A percentile compares a stretch with the other conserved stretches of the same genome.
Conservation (phyloP, 2,888 invertebrate genomes). For the Zelleria hepariella region DNA sequence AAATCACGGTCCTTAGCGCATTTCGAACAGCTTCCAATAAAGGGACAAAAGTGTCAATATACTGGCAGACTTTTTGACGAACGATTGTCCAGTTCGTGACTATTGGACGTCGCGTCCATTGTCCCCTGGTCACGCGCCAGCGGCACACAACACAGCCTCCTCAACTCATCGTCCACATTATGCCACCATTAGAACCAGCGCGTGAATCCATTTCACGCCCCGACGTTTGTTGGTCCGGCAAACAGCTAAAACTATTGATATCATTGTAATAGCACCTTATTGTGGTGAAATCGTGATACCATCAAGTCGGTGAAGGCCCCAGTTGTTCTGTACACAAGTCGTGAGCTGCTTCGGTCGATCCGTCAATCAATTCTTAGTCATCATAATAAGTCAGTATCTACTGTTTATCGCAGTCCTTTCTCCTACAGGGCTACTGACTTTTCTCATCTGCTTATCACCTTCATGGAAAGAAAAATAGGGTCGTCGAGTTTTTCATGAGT, state of each 20-base stretch:
- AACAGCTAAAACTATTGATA: neutral
- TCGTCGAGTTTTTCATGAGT: neutral
- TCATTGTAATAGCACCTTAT: neutral
- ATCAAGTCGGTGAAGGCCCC: neutral
- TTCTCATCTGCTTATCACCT: neutral
- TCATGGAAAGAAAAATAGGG: neutral
- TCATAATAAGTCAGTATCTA: neutral
- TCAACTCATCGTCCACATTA: constrained; percentile 37
- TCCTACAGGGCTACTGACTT: neutral
- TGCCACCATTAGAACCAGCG: constrained; percentile 23
- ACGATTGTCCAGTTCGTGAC: neutral
- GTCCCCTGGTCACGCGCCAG: constrained; percentile 46
- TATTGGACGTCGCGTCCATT: constrained; percentile 34
- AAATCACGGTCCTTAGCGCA: no score
- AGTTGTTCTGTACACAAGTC: neutral
- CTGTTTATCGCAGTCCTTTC: neutral
- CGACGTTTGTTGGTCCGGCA: constrained; percentile 22
- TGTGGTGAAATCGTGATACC: neutral
- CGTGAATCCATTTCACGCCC: constrained; percentile 55
- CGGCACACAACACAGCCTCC: constrained; percentile 30
- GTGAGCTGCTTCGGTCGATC: neutral
- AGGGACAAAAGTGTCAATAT: neutral
- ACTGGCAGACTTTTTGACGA: neutral
- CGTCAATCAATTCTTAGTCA: neutral
- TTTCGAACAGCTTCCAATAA: neutral